Base-by-base conservation (phyloP, 2,797 vertebrate genomes). In the Silurus aristotelis region DNA sequence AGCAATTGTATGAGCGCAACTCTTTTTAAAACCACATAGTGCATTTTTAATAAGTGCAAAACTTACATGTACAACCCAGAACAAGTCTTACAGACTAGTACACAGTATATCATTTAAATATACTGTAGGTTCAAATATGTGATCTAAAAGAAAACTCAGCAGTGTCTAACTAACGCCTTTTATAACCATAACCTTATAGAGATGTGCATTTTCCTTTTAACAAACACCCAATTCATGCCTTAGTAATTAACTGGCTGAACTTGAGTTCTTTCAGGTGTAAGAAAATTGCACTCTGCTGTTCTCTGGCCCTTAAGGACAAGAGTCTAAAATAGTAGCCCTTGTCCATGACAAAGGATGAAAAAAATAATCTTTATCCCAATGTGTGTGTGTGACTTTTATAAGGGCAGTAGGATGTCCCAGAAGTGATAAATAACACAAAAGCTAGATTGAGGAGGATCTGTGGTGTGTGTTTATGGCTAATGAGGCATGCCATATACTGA, bases 321-420 rank as follows among this genome's bases (percentile, higher is more conserved):
- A 61, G 56, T 60, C 75, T 38, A 17, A 60, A 61, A 78, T 27
- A 22, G 27, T 9, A 9, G 19, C 27, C 55, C 55, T 60, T 22
- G n/a, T 27, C 48, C 6, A 15, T 55, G 27, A 38, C 56, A 38
- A 10, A 12, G 31, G 22, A 12, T 78, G 22, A 22, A 56, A 46
- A 63, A 20, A 25, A 75, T 58, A n/a, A 48, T 25, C 66, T 60
- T 63, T 75, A 6, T 64, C 48, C 20, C 58, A 82, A 38, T 38
- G 38, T 38, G 88, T 88, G 85, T 79, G 85, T 84, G 52, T 61
- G 75, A 86, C 75, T 67, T 68, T 70, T 55, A 73, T 43, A 25
- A 87, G 84, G 79, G 83, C 68, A 87, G 60, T 83, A 66, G 31
- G 31, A 77, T 8, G 27, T 61, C 27, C 27, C 55, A 84, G 61